phyloP scores from a whole-genome alignment of 2,888 invertebrate genomes.

The Pammene fasciana region DNA sequence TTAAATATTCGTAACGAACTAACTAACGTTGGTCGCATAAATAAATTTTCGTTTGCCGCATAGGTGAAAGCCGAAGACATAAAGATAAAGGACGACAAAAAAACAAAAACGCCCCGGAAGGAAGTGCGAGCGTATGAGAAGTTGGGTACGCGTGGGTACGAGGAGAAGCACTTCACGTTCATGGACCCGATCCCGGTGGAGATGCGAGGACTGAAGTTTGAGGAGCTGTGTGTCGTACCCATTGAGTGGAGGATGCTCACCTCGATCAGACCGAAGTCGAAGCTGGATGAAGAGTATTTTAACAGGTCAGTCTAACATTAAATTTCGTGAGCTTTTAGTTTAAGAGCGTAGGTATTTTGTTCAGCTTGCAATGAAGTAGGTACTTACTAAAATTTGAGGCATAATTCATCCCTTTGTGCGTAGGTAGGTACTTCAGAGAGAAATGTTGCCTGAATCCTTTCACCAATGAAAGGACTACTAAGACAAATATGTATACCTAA shows the following conservation, averaged over 20 bases:
- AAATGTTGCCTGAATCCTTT: no score
- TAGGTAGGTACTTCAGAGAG: no score
- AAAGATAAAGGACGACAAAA: conserved; percentile 89
- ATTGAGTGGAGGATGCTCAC: conserved; percentile 98
- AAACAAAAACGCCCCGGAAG: conserved; percentile 89
- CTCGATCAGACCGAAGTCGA: conserved; percentile 91
- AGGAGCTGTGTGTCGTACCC: conserved; percentile 91
- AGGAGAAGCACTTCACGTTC: conserved; percentile 80
- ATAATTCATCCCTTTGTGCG: no score
- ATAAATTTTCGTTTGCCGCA: conserved; percentile 14
- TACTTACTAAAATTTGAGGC: no score
- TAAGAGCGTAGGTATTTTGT: no score
- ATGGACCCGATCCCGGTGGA: conserved; percentile 92
- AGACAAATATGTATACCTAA: no score
- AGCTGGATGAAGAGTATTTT: conserved; percentile 93
- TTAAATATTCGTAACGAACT: background rate
- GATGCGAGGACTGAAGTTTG: conserved; percentile 89
- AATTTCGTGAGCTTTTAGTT: background rate
- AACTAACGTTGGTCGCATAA: background rate
- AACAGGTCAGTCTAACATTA: conserved; percentile 82
- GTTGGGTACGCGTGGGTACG: conserved; percentile 85
- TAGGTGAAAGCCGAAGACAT: conserved; percentile 89
- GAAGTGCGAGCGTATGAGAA: conserved; percentile 86
- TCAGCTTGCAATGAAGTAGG: no score
- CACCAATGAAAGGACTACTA: no score